These are phyloP conservation scores for Dinocampus coccinellae DNA, from an alignment of 2,888 invertebrate species.

Conservation along the genomic window DNA sequence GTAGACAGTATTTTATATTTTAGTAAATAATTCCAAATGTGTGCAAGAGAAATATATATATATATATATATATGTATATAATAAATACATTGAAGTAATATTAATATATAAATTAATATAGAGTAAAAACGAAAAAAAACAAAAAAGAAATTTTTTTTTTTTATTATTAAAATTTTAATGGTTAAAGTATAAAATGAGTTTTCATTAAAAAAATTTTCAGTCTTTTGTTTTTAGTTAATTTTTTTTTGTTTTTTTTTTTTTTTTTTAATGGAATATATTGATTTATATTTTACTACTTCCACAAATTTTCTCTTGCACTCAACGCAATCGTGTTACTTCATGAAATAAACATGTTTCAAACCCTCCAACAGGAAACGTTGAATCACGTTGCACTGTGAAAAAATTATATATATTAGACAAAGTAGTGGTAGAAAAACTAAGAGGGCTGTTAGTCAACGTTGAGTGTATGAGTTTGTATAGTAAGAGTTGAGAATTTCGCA, in stretches of 20 bases:
- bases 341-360: conserved; percentile 20
- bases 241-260: too few relatives aligned
- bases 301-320: neutral
- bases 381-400: conserved; percentile 14
- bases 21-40: too few relatives aligned
- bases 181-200: neutral
- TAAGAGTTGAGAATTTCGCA: neutral
- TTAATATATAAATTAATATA: too few relatives aligned
- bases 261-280: too few relatives aligned
- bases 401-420: neutral
- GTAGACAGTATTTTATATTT: too few relatives aligned
- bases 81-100: too few relatives aligned
- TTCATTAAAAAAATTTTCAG: conserved; percentile 1
- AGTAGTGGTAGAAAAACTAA: neutral
- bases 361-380: conserved; percentile 24
- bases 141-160: too few relatives aligned
- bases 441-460: conserved; percentile 27
- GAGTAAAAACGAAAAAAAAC: neutral
- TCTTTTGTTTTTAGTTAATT: too few relatives aligned
- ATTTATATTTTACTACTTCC: too few relatives aligned
- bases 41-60: too few relatives aligned
- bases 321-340: neutral
- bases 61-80: too few relatives aligned
- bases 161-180: too few relatives aligned
- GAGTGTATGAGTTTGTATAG: neutral